A percentile compares a stretch with the other conserved stretches of the same genome.
phyloP scores from a whole-genome alignment of 2,113 vertebrate species.

The Cyanoliseus patagonus region DNA sequence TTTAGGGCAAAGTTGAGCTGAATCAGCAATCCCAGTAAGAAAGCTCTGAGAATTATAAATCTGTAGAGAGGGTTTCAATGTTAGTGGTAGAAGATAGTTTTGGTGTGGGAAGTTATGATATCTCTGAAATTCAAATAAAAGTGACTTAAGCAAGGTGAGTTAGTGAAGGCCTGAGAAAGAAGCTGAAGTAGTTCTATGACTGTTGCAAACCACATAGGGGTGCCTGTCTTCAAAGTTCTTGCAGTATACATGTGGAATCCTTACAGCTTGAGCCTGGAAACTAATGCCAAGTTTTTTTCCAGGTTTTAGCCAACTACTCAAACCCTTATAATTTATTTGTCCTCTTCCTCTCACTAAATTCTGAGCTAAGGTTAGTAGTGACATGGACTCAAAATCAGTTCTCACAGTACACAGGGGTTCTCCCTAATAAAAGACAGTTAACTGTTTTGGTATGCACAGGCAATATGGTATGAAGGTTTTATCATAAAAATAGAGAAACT shows the following conservation, averaged over 20 bases:
- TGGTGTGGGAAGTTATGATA: neutral
- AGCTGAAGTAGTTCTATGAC: neutral
- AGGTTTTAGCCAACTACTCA: neutral
- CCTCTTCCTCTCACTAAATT: neutral
- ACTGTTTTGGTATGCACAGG: neutral
- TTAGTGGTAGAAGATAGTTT: neutral
- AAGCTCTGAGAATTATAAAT: neutral
- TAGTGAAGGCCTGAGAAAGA: neutral
- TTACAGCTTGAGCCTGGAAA: neutral
- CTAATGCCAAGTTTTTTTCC: neutral
- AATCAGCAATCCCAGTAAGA: neutral
- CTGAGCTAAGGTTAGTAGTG: neutral
- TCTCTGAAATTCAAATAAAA: neutral
- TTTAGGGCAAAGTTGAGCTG: neutral
- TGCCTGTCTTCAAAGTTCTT: neutral
- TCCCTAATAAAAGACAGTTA: neutral
- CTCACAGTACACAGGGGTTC: neutral
- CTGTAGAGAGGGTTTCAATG: neutral
- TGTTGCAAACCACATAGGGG: neutral
- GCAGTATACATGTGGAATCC: rapidly evolving
- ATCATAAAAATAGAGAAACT: neutral
- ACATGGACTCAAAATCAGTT: neutral
- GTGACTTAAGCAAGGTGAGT: neutral
- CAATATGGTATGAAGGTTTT: neutral
- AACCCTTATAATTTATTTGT: neutral